Evolutionary conservation across 37 sponge, comb jelly and placozoan genomes (phyloP), one percentile per base, ranked within the genome.

Genomic region (Axinella damicornis): DNA sequence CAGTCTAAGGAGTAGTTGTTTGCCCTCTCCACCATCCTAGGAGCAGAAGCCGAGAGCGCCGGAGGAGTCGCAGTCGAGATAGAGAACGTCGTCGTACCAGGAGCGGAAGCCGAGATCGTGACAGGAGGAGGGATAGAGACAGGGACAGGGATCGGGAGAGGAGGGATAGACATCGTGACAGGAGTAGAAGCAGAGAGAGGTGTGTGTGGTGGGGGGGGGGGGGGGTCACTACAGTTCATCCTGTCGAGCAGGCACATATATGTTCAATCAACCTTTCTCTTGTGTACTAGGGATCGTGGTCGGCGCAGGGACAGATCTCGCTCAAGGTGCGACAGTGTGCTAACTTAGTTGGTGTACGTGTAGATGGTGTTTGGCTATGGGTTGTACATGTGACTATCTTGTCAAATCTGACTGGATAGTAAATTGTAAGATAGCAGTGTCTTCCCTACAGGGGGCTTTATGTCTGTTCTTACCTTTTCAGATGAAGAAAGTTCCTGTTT

Each of bases 291-390:
- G 46, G 46, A 64, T 41, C 58, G 74, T 32, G 40, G 74, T 38
- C 74, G 83, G 16, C 57, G 86, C 76, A 39, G 76, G 13, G 56
- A 65, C 22, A 30, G 73, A 32, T 67, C 68, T 31, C 68, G 68
- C 27, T 67, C 68, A 67, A 67, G 34, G 33, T 67, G 9, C 4
- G 46, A 9, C 4, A 46, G 46, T 46, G 46, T 46, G 46, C 46
- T 46, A 46, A 12, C n/a, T n/a, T n/a, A n/a, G n/a, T n/a, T n/a
- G n/a, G n/a, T n/a, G n/a, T n/a, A n/a, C n/a, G n/a, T n/a, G n/a
- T n/a, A n/a, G n/a, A n/a, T n/a, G n/a, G n/a, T n/a, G n/a, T n/a
- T n/a, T n/a, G n/a, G n/a, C n/a, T n/a, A n/a, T n/a, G n/a, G n/a
- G n/a, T n/a, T n/a, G n/a, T n/a, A n/a, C n/a, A n/a, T n/a, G n/a